Percentiles rank a stretch among this genome's conserved stretches.
These are phyloP conservation scores for Otis tarda DNA, from an alignment of 2,113 vertebrate species.

Conservation along the genomic window DNA sequence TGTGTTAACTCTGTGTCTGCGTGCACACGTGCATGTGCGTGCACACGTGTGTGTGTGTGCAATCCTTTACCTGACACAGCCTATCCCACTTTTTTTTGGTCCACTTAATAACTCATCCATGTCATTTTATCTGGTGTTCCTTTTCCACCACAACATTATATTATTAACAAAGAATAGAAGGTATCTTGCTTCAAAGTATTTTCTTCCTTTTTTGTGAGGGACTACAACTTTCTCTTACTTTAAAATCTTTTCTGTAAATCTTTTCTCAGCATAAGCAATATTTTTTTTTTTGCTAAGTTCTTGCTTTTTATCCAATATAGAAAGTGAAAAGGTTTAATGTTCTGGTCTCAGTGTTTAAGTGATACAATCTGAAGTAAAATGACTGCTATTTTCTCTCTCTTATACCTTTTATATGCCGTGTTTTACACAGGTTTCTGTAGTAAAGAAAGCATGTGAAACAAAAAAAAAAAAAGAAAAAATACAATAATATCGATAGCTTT, in stretches of 20 bases:
- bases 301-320: neutral
- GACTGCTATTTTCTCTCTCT: neutral
- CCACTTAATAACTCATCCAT: neutral
- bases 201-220: neutral
- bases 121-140: neutral
- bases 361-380: neutral
- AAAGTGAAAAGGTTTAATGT: neutral
- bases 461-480: neutral
- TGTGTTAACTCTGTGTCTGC: neutral
- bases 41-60: fast-evolving
- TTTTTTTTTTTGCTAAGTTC: neutral
- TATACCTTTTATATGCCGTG: neutral
- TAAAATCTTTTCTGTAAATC: neutral
- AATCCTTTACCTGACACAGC: neutral
- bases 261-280: neutral
- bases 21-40: fast-evolving
- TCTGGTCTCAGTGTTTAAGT: neutral
- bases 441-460: neutral
- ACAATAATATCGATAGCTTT: neutral
- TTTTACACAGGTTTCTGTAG: neutral
- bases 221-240: neutral
- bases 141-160: neutral
- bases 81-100: neutral
- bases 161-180: neutral
- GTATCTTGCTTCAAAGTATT: neutral